Base-by-base conservation (phyloP, 2,888 invertebrate species). In the Chrysolina haemoptera region DNA sequence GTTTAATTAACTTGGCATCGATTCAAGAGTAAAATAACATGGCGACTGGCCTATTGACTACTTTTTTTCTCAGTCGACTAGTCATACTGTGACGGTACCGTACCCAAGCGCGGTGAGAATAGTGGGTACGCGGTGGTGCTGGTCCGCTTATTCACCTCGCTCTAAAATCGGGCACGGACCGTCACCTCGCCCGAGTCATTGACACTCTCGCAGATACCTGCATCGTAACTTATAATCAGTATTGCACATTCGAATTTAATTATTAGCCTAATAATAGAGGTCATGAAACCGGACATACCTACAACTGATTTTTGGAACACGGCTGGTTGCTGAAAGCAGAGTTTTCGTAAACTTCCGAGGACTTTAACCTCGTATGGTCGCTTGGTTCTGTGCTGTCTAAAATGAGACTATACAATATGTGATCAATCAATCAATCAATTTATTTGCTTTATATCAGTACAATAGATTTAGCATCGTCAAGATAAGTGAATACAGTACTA, bases 121-220 rank as follows among this genome's bases (percentile, higher is more conserved):
- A 53, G 46, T 14, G 14, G 1, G n/a, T 27, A 59, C 59, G n/a
- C 59, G 59, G 41, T 40, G 59, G 41, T 40, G 53, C 18, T 64
- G 62, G 62, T 59, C 50, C 66, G 35, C 67, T 68, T 41, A 67
- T 53, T 72, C 72, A 77, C 78, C 78, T 78, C 73, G 78, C 74
- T 76, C 78, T 75, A 76, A 78, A 78, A 78, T 77, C 77, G 55
- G 62, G 72, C 72, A 66, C 77, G 55, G 62, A 74, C 72, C 66
- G 71, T 72, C 76, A 78, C 78, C 78, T 78, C 77, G 68, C 69
- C 70, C 71, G 63, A 77, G 78, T 78, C 78, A 77, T 76, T 78
- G 78, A 78, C 78, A 78, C 78, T 71, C 70, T 64, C 70, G 22
- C 40, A 35, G n/a, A 59, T 59, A 59, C 27, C 59, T 59, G 59